phyloP scores from a whole-genome alignment of 2,797 vertebrate species.

The Enteromius fasciolatus region DNA sequence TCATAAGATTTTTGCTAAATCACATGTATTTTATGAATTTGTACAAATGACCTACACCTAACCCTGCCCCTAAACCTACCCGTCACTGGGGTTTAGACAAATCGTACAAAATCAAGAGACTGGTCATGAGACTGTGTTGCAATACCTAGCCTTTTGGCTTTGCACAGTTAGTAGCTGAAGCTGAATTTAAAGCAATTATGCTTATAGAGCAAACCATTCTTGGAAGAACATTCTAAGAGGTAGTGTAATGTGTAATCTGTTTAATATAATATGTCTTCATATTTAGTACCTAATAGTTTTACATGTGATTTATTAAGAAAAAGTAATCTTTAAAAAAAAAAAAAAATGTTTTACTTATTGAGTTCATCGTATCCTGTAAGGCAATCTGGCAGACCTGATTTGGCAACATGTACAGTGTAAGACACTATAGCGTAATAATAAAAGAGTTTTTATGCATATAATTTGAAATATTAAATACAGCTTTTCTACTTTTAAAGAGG shows the following conservation, averaged over 20 bases:
- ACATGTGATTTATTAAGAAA: constrained; percentile 64
- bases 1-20: too few species aligned
- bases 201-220: neutral
- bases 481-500: neutral
- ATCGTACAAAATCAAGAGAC: too few species aligned
- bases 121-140: too few species aligned
- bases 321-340: too few species aligned
- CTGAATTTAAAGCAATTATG: constrained; percentile 8
- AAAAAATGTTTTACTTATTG: too few species aligned
- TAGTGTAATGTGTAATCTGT: neutral
- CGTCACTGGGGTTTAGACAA: too few species aligned
- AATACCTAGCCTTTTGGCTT: neutral
- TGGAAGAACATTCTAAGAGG: neutral
- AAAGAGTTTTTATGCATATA: neutral
- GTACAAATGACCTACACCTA: too few species aligned
- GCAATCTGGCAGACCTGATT: constrained; percentile 37
- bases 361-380: constrained; percentile 48
- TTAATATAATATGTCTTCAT: constrained; percentile 65
- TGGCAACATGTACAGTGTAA: constrained; percentile 49
- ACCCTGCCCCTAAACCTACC: too few species aligned
- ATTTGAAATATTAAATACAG: constrained; percentile 18
- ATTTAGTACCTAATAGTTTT: constrained; percentile 61
- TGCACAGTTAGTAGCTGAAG: neutral
- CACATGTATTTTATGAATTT: too few species aligned
- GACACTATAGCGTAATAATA: constrained; percentile 49